Evolutionary conservation across 2,888 invertebrate species (phyloP).

Genomic region (Acanthosepion lycidas): DNA sequence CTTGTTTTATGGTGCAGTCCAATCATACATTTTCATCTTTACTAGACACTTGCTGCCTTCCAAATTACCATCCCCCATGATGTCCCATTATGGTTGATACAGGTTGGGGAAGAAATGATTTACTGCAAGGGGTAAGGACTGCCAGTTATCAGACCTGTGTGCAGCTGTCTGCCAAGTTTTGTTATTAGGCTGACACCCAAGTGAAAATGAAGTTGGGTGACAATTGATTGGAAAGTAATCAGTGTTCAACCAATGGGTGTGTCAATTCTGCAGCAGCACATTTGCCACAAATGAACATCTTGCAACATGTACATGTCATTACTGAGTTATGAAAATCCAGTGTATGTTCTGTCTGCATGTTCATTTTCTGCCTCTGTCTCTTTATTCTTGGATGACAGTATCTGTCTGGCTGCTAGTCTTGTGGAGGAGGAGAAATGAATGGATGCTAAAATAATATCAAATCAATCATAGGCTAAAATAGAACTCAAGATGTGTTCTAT

Average conservation of each 20-base stretch:
- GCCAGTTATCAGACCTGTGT: neutral
- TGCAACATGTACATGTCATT: conserved; percentile 10
- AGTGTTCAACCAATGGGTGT: conserved; percentile 3
- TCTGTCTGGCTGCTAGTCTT: neutral
- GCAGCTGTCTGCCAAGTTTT: neutral
- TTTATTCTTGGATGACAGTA: neutral
- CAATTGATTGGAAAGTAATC: conserved; percentile 33
- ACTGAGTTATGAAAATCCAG: neutral
- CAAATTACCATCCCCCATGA: neutral
- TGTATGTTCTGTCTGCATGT: neutral
- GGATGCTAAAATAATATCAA: neutral
- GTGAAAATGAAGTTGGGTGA: neutral
- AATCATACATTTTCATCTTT: conserved; percentile 33
- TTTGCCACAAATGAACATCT: conserved; percentile 22
- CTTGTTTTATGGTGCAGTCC: conserved; percentile 33
- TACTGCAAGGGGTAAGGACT: neutral
- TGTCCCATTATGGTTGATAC: neutral
- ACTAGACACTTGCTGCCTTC: neutral
- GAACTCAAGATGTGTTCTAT: neutral
- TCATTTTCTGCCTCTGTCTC: neutral
- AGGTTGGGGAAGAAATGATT: neutral
- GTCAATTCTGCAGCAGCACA: neutral
- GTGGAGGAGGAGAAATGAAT: neutral
- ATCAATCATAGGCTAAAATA: neutral
- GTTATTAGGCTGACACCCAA: neutral